Evolutionary conservation across 2,797 vertebrate genomes (phyloP), one percentile per base, ranked within the genome.

Genomic region (Falco novaeseelandiae): DNA sequence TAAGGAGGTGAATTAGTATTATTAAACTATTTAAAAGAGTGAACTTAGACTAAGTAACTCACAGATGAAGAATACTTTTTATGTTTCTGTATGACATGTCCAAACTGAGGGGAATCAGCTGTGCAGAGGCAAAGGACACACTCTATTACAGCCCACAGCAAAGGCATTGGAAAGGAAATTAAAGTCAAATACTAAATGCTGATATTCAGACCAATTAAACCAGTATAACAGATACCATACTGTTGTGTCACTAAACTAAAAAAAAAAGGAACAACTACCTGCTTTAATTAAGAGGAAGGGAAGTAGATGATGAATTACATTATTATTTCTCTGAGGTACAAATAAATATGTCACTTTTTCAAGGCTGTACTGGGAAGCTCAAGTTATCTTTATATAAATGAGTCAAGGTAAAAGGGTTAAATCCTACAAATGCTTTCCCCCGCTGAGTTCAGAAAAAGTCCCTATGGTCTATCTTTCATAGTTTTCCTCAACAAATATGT

Each of bases 401-500:
- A 22, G 16, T 21, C 57, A 67, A 67, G 62, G 38, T 26, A 85
- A 93, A 72, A 20, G 29, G 29, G 7, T 76, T 90, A 82, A 91
- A 79, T 7, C 14, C 27, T 72, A 48, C 11, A 51, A 82, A 72
- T 63, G 3, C 29, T 18, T 63, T 85, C 23, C n/a, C 3, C 23
- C 7, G 27, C 11, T 70, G 42, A 67, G 44, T 63, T 84, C n/a
- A 90, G 55, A 70, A 78, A 84, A 74, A 14, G 10, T 34, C 30
- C 40, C 26, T 38, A 20, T 84, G 44, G 23, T 38, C 34, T 30
- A 46, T 22, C 12, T 76, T 87, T 90, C 83, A 73, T 66, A 83
- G 42, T 93, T 93, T 97, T 94, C 54, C 65, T 90, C 93, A 96
- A 87, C 83, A 93, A 94, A 94, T 94, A 89, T 46, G 25, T 74